Evolutionary conservation across 2,888 invertebrate genomes (phyloP).

Genomic region (Zygogramma bicolorata): DNA sequence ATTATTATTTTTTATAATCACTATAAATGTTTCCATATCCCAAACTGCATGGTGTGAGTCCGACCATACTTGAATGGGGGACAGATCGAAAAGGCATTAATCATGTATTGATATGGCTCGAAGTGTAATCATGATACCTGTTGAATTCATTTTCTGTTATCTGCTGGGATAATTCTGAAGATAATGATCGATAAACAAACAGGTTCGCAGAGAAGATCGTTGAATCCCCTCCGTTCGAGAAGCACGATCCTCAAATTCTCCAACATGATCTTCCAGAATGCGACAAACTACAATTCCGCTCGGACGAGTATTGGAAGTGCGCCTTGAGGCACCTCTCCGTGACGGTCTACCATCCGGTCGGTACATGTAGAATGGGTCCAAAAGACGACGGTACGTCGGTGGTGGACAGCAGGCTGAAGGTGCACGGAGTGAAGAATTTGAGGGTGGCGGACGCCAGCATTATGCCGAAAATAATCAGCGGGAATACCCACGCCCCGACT

Average conservation of each 20-base stretch:
- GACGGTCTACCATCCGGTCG: conserved; percentile 55
- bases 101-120: no score
- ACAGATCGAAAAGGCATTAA: no score
- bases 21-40: no score
- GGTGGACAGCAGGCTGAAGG: conserved; percentile 74
- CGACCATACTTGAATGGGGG: no score
- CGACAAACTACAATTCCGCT: conserved; percentile 58
- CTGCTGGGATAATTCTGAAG: no score
- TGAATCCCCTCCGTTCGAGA: conserved; percentile 64
- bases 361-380: conserved; percentile 42
- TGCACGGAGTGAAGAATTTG: conserved; percentile 75
- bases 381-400: conserved; percentile 72
- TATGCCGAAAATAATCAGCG: conserved; percentile 78
- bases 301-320: conserved; percentile 70
- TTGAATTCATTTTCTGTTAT: no score
- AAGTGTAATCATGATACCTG: no score
- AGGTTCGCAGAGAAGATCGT: conserved; percentile 63
- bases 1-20: no score
- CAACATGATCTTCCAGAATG: conserved; percentile 68
- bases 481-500: conserved; percentile 70
- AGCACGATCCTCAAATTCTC: conserved; percentile 61
- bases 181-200: neutral
- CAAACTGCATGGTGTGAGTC: no score
- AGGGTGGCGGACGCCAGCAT: conserved; percentile 85
- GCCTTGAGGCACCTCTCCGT: conserved; percentile 57